These are phyloP conservation scores for Cenopis cana DNA, from an alignment of 2,888 invertebrate species.

Conservation along the genomic window DNA sequence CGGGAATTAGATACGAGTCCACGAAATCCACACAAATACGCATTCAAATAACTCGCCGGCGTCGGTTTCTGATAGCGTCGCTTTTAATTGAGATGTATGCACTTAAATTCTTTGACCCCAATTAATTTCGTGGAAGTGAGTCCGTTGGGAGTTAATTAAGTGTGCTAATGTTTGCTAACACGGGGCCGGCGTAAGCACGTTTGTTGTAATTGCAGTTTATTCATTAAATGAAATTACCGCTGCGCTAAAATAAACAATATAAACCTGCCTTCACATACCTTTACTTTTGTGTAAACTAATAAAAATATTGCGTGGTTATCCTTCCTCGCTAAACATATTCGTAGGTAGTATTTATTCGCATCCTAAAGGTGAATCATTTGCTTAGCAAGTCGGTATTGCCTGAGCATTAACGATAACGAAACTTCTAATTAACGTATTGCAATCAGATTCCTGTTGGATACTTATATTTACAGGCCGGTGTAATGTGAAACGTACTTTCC, in stretches of 20 bases:
- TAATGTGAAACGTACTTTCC: no score
- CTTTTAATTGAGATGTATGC: slow-evolving; percentile 81
- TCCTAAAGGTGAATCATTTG: slow-evolving; percentile 24
- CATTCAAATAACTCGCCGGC: slow-evolving; percentile 54
- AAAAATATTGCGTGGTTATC: slow-evolving; percentile 2
- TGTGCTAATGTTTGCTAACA: slow-evolving; percentile 75
- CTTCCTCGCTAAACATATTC: slow-evolving; percentile 9
- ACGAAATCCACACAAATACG: slow-evolving; percentile 46
- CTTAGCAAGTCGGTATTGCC: slow-evolving; percentile 1
- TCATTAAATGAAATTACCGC: slow-evolving; percentile 45
- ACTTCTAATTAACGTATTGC: slow-evolving; percentile 19
- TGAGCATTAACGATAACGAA: not conserved
- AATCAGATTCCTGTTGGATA: slow-evolving; percentile 18
- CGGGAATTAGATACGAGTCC: slow-evolving; percentile 17
- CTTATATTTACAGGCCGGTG: not conserved
- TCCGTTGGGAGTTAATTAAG: slow-evolving; percentile 76
- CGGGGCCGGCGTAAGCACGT: slow-evolving; percentile 57
- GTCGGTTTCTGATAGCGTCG: slow-evolving; percentile 62
- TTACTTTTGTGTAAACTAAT: not conserved
- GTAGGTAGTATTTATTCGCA: slow-evolving; percentile 12
- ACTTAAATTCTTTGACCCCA: slow-evolving; percentile 82
- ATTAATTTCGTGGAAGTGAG: slow-evolving; percentile 81
- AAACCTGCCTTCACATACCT: slow-evolving; percentile 39
- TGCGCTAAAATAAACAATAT: slow-evolving; percentile 27
- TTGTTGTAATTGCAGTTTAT: slow-evolving; percentile 56